Percentiles rank a stretch among this genome's conserved stretches.
These are phyloP conservation scores for Allacma fusca DNA, from an alignment of 2,888 invertebrate genomes.

Conservation along the genomic window DNA sequence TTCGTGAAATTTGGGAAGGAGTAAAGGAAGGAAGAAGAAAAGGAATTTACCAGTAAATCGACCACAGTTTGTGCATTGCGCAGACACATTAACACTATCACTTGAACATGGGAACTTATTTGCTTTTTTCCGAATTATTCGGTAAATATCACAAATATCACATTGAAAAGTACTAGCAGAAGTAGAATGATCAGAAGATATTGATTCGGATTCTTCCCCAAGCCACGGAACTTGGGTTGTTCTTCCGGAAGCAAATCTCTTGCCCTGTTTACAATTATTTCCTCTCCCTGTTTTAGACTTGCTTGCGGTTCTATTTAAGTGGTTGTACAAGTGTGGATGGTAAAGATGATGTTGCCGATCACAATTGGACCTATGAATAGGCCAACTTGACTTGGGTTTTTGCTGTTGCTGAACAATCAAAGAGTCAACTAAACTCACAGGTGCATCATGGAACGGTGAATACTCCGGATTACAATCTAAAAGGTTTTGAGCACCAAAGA, in stretches of 20 bases:
- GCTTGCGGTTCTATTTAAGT: too few relatives aligned
- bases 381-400: slow-evolving; percentile 6
- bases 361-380: too few relatives aligned
- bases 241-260: too few relatives aligned
- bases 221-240: too few relatives aligned
- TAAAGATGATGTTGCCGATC: too few relatives aligned
- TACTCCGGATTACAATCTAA: slow-evolving; percentile 35
- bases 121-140: slow-evolving; percentile 10
- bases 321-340: too few relatives aligned
- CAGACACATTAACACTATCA: slow-evolving; percentile 21
- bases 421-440: not conserved
- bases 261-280: too few relatives aligned
- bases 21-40: not conserved
- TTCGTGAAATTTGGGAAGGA: not conserved
- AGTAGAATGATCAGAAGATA: too few relatives aligned
- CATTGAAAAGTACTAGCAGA: slow-evolving; percentile 16
- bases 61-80: slow-evolving; percentile 32
- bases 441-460: slow-evolving; percentile 19
- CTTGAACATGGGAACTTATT: slow-evolving; percentile 13
- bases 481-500: slow-evolving; percentile 35
- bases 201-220: too few relatives aligned
- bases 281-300: too few relatives aligned
- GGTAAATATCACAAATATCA: slow-evolving; percentile 36
- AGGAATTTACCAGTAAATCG: slow-evolving; percentile 29
- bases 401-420: not conserved